These are phyloP conservation scores for Hydra vulgaris DNA, from an alignment of 30 jellyfish, hydroid and myxozoan species.

Conservation along the genomic window DNA sequence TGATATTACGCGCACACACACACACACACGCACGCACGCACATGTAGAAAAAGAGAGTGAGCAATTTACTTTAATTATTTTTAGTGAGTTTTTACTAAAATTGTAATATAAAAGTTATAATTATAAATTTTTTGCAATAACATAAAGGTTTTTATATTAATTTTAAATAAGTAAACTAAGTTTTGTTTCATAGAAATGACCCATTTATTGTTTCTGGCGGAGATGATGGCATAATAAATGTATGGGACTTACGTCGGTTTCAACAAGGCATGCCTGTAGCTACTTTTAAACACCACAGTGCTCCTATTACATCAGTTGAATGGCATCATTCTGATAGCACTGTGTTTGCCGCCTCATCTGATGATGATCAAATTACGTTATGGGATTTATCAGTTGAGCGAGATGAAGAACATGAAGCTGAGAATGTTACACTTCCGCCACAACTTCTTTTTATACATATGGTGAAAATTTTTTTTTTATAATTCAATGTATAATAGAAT, in stretches of 20 bases:
- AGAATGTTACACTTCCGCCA: conserved; percentile 67
- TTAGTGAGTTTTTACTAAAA: too few species aligned
- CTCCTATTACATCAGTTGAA: conserved; percentile 94
- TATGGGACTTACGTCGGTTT: conserved; percentile 90
- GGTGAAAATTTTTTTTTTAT: conserved; percentile 40
- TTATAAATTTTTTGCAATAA: too few species aligned
- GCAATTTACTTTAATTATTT: too few species aligned
- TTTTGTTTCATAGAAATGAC: conserved; percentile 41
- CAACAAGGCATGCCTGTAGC: conserved; percentile 77
- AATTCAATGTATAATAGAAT: too few species aligned
- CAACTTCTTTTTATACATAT: conserved; percentile 84
- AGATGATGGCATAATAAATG: conserved; percentile 84
- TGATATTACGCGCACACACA: too few species aligned
- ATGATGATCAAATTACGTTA: conserved; percentile 75
- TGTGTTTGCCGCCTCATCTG: conserved; percentile 91
- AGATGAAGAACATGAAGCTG: conserved; percentile 54
- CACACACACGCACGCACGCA: too few species aligned
- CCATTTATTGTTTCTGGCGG: conserved; percentile 95
- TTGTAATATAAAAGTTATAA: too few species aligned
- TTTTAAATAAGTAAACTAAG: too few species aligned
- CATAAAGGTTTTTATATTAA: too few species aligned
- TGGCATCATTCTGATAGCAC: conserved; percentile 95
- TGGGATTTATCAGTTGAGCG: conserved; percentile 96
- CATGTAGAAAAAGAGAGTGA: too few species aligned
- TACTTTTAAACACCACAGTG: conserved; percentile 85